Conservation (phyloP, 2,797 vertebrate species). For the Premnoplex brunnescens region DNA sequence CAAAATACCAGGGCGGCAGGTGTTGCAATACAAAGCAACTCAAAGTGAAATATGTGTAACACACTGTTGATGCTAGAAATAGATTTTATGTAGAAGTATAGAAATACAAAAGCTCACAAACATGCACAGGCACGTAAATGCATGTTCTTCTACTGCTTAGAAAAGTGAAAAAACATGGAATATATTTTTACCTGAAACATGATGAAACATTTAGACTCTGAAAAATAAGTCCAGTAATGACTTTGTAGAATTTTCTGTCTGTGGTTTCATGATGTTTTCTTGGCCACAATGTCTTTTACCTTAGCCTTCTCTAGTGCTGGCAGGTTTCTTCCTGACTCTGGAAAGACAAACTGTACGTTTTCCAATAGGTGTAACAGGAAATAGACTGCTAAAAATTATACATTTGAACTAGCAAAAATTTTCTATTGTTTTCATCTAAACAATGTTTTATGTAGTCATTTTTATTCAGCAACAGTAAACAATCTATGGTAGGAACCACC, state of each 20-base stretch:
- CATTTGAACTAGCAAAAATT: not conserved
- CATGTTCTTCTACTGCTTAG: not conserved
- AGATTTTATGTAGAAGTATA: not conserved
- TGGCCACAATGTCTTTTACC: not conserved
- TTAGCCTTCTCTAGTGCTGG: not conserved
- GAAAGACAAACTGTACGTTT: not conserved
- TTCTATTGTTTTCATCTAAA: not conserved
- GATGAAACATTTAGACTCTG: not conserved
- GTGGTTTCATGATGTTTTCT: not conserved
- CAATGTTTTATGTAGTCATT: fast-evolving
- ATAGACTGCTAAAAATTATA: not conserved
- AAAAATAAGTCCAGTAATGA: not conserved
- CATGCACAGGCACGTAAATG: not conserved
- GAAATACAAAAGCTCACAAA: not conserved
- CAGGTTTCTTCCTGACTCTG: not conserved
- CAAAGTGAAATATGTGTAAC: not conserved
- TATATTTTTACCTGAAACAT: not conserved
- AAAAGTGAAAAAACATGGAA: not conserved
- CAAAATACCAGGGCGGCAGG: not conserved
- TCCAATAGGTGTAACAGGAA: not conserved
- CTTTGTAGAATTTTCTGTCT: not conserved
- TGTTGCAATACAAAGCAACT: not conserved
- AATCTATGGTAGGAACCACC: not conserved
- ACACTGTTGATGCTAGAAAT: not conserved
- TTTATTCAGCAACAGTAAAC: not conserved